A percentile compares a stretch with the other conserved stretches of the same genome.
Conservation (phyloP, 2,113 vertebrate species). For the Nannobrachium achirus region DNA sequence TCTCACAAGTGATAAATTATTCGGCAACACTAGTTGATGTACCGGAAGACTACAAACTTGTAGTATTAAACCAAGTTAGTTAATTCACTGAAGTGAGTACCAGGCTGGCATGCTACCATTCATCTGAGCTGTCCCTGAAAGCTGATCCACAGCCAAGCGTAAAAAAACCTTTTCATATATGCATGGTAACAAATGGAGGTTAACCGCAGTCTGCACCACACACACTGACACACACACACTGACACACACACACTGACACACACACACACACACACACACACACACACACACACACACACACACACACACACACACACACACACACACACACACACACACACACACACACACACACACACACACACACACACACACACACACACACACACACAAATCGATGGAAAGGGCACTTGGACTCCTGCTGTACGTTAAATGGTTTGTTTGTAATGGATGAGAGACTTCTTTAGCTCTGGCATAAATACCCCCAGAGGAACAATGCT, state of each 20-base stretch:
- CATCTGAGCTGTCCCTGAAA: not conserved
- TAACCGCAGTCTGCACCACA: not conserved
- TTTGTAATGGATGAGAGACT: not conserved
- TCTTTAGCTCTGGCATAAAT: slow-evolving; percentile 2
- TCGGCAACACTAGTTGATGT: too few species aligned
- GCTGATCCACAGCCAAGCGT: not conserved
- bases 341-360: too few species aligned
- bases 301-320: too few species aligned
- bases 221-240: too few species aligned
- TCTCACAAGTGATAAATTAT: too few species aligned
- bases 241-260: too few species aligned
- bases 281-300: too few species aligned
- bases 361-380: too few species aligned
- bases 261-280: too few species aligned
- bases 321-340: too few species aligned
- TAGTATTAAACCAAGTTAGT: too few species aligned
- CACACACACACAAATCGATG: slow-evolving; percentile 8
- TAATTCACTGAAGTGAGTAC: not conserved
- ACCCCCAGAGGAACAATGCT: not conserved
- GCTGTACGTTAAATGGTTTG: slow-evolving; percentile 16
- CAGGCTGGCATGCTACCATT: not conserved
- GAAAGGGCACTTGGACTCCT: slow-evolving; percentile 11
- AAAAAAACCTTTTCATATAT: not conserved
- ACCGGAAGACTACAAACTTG: too few species aligned
- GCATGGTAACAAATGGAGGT: not conserved